A percentile compares a stretch with the other conserved stretches of the same genome.
phyloP scores from a whole-genome alignment of 2,113 vertebrate species.

The Paratilapia polleni region DNA sequence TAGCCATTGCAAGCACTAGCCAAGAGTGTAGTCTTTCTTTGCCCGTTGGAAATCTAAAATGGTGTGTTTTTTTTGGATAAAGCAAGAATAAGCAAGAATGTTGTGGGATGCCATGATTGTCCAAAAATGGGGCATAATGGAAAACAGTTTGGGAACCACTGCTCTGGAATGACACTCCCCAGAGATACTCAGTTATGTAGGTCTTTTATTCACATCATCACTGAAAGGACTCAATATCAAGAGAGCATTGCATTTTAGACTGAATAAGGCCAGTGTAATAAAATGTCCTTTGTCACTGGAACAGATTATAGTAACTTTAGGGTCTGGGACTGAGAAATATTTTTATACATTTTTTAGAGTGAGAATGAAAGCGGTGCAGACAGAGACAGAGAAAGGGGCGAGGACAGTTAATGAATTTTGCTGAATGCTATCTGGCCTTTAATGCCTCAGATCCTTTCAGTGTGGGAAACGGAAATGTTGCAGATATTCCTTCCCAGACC shows the following conservation, averaged over 20 bases:
- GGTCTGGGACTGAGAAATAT: neutral
- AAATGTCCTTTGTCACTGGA: neutral
- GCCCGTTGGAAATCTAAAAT: neutral
- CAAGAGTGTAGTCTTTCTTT: no score
- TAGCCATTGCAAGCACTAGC: no score
- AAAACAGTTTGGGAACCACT: neutral
- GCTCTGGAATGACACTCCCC: neutral
- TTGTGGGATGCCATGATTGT: neutral
- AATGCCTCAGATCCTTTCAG: neutral
- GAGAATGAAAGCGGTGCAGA: neutral
- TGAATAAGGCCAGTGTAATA: neutral
- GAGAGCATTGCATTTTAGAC: neutral
- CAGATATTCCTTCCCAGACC: constrained; percentile 10
- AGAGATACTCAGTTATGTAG: neutral
- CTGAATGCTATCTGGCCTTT: neutral
- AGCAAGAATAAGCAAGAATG: neutral
- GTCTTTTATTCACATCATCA: neutral
- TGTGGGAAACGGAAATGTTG: constrained; percentile 5
- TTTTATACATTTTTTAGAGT: neutral
- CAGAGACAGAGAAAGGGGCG: neutral
- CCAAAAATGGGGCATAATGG: neutral
- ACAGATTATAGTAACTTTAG: neutral
- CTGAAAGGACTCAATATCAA: neutral
- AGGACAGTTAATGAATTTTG: neutral
- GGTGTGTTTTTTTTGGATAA: neutral